Conservation (phyloP, 2,888 invertebrate species). For the Drosophila mimetica region DNA sequence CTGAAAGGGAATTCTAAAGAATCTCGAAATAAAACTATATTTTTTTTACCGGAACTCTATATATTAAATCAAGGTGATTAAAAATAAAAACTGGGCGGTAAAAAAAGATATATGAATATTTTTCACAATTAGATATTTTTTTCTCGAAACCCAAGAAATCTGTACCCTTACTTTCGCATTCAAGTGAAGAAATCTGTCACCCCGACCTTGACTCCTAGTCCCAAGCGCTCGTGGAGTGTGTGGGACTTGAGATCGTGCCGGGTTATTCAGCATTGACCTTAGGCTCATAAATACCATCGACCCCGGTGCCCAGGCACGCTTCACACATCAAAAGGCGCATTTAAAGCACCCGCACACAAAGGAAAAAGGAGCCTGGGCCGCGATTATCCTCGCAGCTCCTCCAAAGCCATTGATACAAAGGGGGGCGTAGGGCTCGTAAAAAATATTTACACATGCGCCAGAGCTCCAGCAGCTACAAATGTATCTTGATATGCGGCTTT, state of each 20-base stretch:
- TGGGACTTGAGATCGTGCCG: constrained; percentile 56
- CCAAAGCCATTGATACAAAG: constrained; percentile 9
- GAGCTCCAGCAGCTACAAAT: constrained; percentile 59
- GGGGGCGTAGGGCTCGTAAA: constrained; percentile 60
- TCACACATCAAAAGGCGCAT: constrained; percentile 32
- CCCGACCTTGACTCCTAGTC: constrained; percentile 53
- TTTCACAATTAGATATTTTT: too few species aligned
- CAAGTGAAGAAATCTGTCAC: constrained; percentile 8
- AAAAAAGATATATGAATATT: too few species aligned
- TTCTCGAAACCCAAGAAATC: not conserved
- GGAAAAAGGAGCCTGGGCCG: constrained; percentile 26
- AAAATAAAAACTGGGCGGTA: too few species aligned
- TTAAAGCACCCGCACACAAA: constrained; percentile 3
- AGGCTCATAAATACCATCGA: constrained; percentile 53
- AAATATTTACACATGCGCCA: constrained; percentile 72
- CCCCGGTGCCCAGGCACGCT: constrained; percentile 63
- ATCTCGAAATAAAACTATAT: too few species aligned
- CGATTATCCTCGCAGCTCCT: constrained; percentile 63
- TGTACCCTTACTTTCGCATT: not conserved
- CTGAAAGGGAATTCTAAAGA: too few species aligned
- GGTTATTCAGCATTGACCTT: constrained; percentile 60
- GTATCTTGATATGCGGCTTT: constrained; percentile 66
- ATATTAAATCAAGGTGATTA: too few species aligned
- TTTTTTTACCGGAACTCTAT: too few species aligned
- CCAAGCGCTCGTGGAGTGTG: constrained; percentile 13